Conservation (phyloP, 2,113 vertebrate genomes). For the Cisticola juncidis region DNA sequence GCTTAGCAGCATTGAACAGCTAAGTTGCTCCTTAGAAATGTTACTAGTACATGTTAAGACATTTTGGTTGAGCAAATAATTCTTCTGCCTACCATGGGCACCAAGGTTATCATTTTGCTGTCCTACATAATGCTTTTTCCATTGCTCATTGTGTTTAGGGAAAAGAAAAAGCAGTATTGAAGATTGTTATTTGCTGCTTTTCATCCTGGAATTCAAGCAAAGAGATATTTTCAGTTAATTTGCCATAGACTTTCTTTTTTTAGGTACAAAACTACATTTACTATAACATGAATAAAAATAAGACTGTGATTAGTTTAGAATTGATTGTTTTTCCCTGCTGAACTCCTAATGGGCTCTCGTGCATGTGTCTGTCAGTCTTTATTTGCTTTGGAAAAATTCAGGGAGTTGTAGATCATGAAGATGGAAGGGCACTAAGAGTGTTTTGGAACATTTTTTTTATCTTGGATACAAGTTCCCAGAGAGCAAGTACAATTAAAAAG, state of each 20-base stretch:
- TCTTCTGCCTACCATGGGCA: neutral
- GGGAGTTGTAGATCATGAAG: neutral
- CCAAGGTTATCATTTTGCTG: neutral
- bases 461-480: neutral
- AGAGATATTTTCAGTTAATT: neutral
- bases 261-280: neutral
- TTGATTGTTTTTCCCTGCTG: neutral
- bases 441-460: neutral
- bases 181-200: neutral
- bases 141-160: neutral
- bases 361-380: neutral
- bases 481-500: neutral
- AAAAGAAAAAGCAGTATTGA: neutral
- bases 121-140: slow-evolving; percentile 12
- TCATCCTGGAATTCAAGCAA: neutral
- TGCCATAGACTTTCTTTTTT: neutral
- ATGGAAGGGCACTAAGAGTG: neutral
- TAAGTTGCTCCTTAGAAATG: neutral
- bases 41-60: neutral
- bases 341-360: neutral
- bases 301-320: neutral
- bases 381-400: neutral
- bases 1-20: neutral
- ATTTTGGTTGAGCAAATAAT: neutral
- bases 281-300: neutral